Evolutionary conservation across 1,140 invertebrate genomes (phyloP).

Genomic region (Anastrepha ludens): DNA sequence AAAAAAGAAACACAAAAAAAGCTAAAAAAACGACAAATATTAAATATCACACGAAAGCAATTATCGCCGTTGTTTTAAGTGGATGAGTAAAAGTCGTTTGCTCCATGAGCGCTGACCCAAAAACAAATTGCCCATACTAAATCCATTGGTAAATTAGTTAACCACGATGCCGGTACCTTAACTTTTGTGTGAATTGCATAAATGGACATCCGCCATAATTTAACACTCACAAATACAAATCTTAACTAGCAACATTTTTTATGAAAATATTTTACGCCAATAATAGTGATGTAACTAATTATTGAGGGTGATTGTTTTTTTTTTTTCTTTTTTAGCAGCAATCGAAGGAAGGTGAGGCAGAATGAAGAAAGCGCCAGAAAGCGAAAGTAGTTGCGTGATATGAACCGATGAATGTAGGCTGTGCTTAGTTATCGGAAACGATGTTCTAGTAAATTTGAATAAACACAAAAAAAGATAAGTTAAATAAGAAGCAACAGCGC

Average conservation of each 20-base stretch:
- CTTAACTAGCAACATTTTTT: background rate
- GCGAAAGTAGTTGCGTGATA: background rate
- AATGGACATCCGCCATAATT: constrained; percentile 20
- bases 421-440: too few species aligned
- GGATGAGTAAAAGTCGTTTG: constrained; percentile 45
- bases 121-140: constrained; percentile 35
- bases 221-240: background rate
- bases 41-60: constrained; percentile 4
- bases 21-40: background rate
- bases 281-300: constrained; percentile 15
- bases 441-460: too few species aligned
- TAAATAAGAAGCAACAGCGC: too few species aligned
- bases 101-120: constrained; percentile 22
- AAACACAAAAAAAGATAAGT: too few species aligned
- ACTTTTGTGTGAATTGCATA: constrained; percentile 31
- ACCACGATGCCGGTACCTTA: constrained; percentile 18
- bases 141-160: constrained; percentile 13
- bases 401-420: too few species aligned
- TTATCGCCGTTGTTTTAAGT: background rate
- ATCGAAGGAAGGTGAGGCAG: background rate
- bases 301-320: constrained; percentile 31
- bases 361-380: background rate
- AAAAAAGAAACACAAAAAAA: background rate
- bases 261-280: background rate
- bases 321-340: background rate